Evolutionary conservation across 2,797 vertebrate species (phyloP), one percentile per base, ranked within the genome.

Genomic region (Pteropus rufus): DNA sequence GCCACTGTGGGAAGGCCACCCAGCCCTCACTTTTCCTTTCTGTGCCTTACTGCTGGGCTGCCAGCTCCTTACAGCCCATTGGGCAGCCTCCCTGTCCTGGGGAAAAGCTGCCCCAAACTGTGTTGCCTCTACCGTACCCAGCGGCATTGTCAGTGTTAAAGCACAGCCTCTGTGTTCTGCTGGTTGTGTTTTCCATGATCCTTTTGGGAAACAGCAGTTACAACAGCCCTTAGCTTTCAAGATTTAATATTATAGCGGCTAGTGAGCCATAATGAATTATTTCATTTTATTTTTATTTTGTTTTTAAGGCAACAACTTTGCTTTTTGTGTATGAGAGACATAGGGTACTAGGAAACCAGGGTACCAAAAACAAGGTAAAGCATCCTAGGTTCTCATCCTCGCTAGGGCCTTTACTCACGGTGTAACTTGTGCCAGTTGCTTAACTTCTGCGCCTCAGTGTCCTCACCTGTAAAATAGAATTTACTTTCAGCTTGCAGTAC

Each of bases 191-290:
- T 86, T 70, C 77, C 60, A 1, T 41, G 81, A 75, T 62, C 4
- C 29, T 36, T 80, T 85, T 41, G 64, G 87, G 79, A 96, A 92
- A 41, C 8, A 69, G 49, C 54, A 52, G 26, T 90, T 84, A 70
- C 79, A 83, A 81, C 56, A 52, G 41, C 44, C 56, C 94, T 88
- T 92, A n/a, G 76, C 26, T 93, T 92, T 93, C 18, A 64, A 64
- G 52, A 86, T 88, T 70, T 54, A 89, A 54, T 62, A 19, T 72
- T 92, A 89, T 26, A 91, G 69, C 26, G 21, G 26, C 75, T 77
- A 19, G 49, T 82, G 93, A 69, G 88, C 62, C 21, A 34, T 34
- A 73, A 46, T 91, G 88, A 49, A 49, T 49, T 49, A 49, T 49
- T 49, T 49, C 46, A 15, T 92, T 60, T 70, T n/a, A 16, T 46